Evolutionary conservation across 2,888 invertebrate genomes (phyloP).

Genomic region (Eilema caniola): DNA sequence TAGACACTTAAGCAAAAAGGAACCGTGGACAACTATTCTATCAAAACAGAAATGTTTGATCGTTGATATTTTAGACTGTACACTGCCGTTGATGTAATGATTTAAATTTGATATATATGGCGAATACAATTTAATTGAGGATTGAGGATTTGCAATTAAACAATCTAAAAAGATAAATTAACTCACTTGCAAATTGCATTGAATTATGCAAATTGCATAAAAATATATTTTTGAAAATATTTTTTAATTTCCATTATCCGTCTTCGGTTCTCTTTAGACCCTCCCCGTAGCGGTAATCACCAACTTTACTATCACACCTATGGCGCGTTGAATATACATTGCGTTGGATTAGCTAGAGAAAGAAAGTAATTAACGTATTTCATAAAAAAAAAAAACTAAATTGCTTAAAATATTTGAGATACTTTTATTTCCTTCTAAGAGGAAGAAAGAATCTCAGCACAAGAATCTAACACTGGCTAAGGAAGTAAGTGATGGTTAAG

Average conservation of each 20-base stretch:
- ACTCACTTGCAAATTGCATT: background rate
- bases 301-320: background rate
- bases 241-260: too few species aligned
- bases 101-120: background rate
- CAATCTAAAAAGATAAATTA: background rate
- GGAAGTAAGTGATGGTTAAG: background rate
- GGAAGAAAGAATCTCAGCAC: too few species aligned
- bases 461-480: too few species aligned
- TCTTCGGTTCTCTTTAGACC: too few species aligned
- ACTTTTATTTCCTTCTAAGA: too few species aligned
- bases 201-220: too few species aligned
- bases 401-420: too few species aligned
- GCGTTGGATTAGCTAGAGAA: background rate
- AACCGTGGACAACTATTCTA: conserved; percentile 2
- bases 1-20: conserved; percentile 13
- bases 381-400: too few species aligned
- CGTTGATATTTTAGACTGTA: background rate
- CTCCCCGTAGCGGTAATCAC: too few species aligned
- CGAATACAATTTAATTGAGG: background rate
- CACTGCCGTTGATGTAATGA: background rate
- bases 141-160: background rate
- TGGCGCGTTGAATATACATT: background rate
- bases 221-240: too few species aligned
- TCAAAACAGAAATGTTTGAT: background rate
- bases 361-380: too few species aligned